phyloP scores from a whole-genome alignment of 1,140 invertebrate genomes.

The Macrostomum lignano region DNA sequence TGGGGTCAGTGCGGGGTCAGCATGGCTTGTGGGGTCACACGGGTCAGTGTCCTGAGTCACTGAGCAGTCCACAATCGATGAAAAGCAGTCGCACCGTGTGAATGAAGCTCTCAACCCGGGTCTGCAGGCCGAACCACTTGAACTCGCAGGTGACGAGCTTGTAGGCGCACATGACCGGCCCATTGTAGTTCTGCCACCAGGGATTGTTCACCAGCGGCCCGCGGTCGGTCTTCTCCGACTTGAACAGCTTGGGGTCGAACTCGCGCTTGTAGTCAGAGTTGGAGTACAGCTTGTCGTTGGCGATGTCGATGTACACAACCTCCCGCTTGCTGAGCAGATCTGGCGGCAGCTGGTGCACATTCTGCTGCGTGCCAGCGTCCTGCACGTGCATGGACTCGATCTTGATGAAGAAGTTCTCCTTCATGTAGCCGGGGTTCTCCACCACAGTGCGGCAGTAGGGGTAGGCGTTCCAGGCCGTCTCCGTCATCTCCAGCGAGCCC shows the following conservation, averaged over 20 bases:
- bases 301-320: slow-evolving; percentile 63
- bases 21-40: no score
- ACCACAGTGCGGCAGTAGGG: slow-evolving; percentile 83
- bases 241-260: slow-evolving; percentile 32
- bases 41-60: no score
- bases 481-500: slow-evolving; percentile 78
- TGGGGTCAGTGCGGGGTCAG: no score
- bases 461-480: slow-evolving; percentile 99
- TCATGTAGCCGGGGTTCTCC: slow-evolving; percentile 96
- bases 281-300: slow-evolving; percentile 37
- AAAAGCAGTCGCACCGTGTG: slow-evolving; percentile 4
- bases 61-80: background rate
- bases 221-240: slow-evolving; percentile 59
- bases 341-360: slow-evolving; percentile 44
- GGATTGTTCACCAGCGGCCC: slow-evolving; percentile 46
- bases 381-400: slow-evolving; percentile 80
- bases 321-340: slow-evolving; percentile 63
- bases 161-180: slow-evolving; percentile 90
- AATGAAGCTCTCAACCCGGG: slow-evolving; percentile 57
- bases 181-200: slow-evolving; percentile 23
- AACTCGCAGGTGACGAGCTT: slow-evolving; percentile 90
- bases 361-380: slow-evolving; percentile 34
- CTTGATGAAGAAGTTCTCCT: slow-evolving; percentile 76
- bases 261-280: background rate
- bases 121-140: slow-evolving; percentile 94